Evolutionary conservation across 1,140 invertebrate species (phyloP).

Genomic region (Bombyx mori): ASM3026992v2 NC_085133.1:842501-843000

Average conservation of each 20-base stretch:
- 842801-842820: constrained; percentile 51
- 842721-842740: constrained; percentile 36
- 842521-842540: too few species aligned
- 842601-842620: too few species aligned
- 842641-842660: too few species aligned
- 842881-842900: constrained; percentile 23
- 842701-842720: background rate
- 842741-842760: constrained; percentile 54
- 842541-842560: too few species aligned
- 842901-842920: constrained; percentile 43
- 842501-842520: too few species aligned
- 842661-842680: too few species aligned
- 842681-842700: too few species aligned
- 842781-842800: constrained; percentile 47
- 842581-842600: too few species aligned
- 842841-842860: constrained; percentile 32
- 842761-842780: constrained; percentile 44
- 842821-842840: constrained; percentile 42
- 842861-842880: constrained; percentile 31
- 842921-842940: constrained; percentile 7
- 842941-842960: constrained; percentile 4
- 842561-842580: too few species aligned
- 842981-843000: too few species aligned
- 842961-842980: background rate
- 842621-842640: too few species aligned